Evolutionary conservation across 2,797 vertebrate genomes (phyloP).

Genomic region (Microctenopoma lineatum): DNA sequence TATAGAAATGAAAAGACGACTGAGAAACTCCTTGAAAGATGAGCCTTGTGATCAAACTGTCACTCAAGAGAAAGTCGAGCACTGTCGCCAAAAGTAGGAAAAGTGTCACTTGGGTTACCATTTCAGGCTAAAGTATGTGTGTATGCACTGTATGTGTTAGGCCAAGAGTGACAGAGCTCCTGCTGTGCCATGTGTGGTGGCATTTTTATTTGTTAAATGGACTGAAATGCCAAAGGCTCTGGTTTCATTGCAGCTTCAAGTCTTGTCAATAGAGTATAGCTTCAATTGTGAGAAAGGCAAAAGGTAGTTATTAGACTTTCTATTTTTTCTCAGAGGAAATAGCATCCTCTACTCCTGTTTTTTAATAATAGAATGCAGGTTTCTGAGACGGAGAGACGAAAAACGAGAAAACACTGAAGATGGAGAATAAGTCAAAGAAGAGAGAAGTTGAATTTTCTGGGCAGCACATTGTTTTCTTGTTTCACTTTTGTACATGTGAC

Average conservation of each 20-base stretch:
- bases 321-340: slow-evolving; percentile 43
- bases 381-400: slow-evolving; percentile 38
- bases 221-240: slow-evolving; percentile 62
- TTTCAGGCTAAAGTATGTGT: slow-evolving; percentile 53
- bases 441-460: neutral
- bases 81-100: slow-evolving; percentile 69
- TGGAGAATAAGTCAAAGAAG: slow-evolving; percentile 30
- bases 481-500: neutral
- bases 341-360: slow-evolving; percentile 24
- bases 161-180: slow-evolving; percentile 43
- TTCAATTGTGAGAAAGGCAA: slow-evolving; percentile 47
- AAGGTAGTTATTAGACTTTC: slow-evolving; percentile 43
- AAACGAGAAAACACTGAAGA: slow-evolving; percentile 26
- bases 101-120: slow-evolving; percentile 75
- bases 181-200: slow-evolving; percentile 58
- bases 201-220: slow-evolving; percentile 73
- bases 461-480: slow-evolving; percentile 40
- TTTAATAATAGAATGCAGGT: slow-evolving; percentile 49
- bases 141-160: slow-evolving; percentile 2
- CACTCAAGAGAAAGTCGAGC: slow-evolving; percentile 63
- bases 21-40: slow-evolving; percentile 78
- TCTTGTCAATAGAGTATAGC: slow-evolving; percentile 35
- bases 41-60: slow-evolving; percentile 80
- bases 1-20: slow-evolving; percentile 66
- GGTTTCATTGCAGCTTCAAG: slow-evolving; percentile 46